Base-by-base conservation (phyloP, 2,888 invertebrate genomes). In the Chalcis sispes region DNA sequence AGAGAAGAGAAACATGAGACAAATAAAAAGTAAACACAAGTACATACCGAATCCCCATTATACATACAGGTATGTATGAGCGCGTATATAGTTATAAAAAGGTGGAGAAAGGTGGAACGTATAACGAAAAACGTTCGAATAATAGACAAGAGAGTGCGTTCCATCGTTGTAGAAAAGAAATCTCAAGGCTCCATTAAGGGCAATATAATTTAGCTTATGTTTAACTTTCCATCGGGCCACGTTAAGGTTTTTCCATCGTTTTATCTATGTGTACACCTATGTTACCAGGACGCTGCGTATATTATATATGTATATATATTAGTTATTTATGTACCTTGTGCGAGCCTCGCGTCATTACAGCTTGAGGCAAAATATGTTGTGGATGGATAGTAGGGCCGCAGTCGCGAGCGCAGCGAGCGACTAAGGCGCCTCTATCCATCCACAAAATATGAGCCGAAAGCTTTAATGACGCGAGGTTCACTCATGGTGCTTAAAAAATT, bases 131-230 rank as follows among this genome's bases (percentile, higher is more conserved):
- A 64, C 69, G 74, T 46, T 69, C 64, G 64, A 74, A 74, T 74
- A 74, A 74, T 64, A 70, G 74, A 61, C 52, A 62, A 48, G 46
- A 48, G 48, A 62, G 61, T 69, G 62, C 74, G 69, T 74, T 74
- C 74, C 74, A 56, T 61, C 29, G 69, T 29, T 48, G 40, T 7
- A 32, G 23, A 69, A 50, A 75, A 75, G 70, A 75, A 75, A 75
- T 75, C 69, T 29, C 64, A 25, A 48, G 64, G 67, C 58, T 70
- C 64, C 75, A 75, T 75, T 75, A 75, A 65, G 75, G 75, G 75
- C 50, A 75, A 75, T 75, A 75, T 70, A 75, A 75, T 75, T 64
- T 70, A 75, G 70, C 75, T 58, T 50, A 56, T 48, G 75, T 48
- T 70, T 50, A 50, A 70, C 75, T 70, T 75, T 75, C 69, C 69